Conservation (phyloP, 2,113 vertebrate genomes). For the Genyomyrus donnyi region DNA sequence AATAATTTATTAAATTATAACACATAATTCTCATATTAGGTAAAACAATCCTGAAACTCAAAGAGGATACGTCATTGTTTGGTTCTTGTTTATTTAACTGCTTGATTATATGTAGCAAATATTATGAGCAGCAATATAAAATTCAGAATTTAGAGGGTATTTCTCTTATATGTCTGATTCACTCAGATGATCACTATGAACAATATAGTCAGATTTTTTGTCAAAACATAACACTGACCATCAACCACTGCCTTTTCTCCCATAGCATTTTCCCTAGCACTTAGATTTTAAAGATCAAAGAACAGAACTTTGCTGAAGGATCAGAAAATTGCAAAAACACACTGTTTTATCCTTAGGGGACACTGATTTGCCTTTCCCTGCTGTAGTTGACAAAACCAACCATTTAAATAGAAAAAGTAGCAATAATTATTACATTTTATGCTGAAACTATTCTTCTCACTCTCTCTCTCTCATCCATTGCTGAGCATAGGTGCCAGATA, state of each 20-base stretch:
- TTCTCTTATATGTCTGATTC: background rate
- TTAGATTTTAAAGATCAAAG: background rate
- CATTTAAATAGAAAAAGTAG: constrained; percentile 1
- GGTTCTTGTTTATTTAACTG: background rate
- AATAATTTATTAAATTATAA: background rate
- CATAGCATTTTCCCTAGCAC: background rate
- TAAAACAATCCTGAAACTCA: background rate
- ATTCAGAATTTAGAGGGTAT: background rate
- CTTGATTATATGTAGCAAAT: background rate
- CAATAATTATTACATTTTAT: constrained; percentile 11
- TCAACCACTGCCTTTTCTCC: background rate
- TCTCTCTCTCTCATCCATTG: background rate
- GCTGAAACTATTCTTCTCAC: background rate
- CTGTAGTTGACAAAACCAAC: background rate
- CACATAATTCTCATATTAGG: background rate
- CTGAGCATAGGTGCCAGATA: constrained; percentile 10
- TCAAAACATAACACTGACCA: background rate
- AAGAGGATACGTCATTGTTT: background rate
- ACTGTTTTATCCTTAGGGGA: background rate
- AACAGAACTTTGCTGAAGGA: background rate
- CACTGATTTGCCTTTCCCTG: background rate
- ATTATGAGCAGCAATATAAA: background rate
- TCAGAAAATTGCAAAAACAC: background rate
- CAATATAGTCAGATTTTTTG: background rate
- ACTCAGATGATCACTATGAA: background rate